These are phyloP conservation scores for Hydropsyche tenuis DNA, from an alignment of 1,140 invertebrate genomes.

Conservation along the genomic window DNA sequence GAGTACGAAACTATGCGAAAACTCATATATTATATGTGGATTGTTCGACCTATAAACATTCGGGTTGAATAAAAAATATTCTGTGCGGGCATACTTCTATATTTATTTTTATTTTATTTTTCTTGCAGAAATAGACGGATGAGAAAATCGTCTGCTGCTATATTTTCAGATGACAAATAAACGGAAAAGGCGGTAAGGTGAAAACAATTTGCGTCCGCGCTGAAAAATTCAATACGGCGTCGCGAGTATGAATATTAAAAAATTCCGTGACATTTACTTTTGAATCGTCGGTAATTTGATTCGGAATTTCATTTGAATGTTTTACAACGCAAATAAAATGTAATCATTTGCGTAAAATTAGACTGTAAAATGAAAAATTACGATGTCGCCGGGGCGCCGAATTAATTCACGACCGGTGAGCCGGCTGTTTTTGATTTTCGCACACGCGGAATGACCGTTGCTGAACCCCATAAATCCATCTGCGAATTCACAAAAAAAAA, in stretches of 20 bases:
- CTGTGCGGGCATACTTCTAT: neutral
- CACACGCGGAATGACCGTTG: too few relatives aligned
- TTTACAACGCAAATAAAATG: slow-evolving; percentile 42
- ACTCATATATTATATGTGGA: too few relatives aligned
- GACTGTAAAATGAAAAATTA: slow-evolving; percentile 33
- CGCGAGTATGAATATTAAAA: slow-evolving; percentile 33
- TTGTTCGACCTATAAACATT: neutral
- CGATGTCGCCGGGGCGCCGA: neutral
- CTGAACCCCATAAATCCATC: too few relatives aligned
- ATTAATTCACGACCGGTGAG: slow-evolving; percentile 10
- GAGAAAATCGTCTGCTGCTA: neutral
- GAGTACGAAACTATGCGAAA: neutral
- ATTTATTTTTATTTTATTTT: neutral
- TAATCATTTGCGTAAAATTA: slow-evolving; percentile 39
- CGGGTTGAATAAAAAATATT: neutral
- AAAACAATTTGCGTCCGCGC: slow-evolving; percentile 20
- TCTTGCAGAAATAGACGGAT: neutral
- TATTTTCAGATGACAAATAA: slow-evolving; percentile 1
- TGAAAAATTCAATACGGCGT: slow-evolving; percentile 25
- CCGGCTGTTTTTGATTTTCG: too few relatives aligned
- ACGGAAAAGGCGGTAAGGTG: neutral
- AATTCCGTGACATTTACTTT: slow-evolving; percentile 33
- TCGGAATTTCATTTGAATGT: slow-evolving; percentile 41
- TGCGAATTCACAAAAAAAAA: too few relatives aligned
- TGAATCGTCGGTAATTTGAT: slow-evolving; percentile 37